A percentile compares a stretch with the other conserved stretches of the same genome.
phyloP scores from a whole-genome alignment of 2,113 vertebrate genomes.

The Actenoides hombroni region DNA sequence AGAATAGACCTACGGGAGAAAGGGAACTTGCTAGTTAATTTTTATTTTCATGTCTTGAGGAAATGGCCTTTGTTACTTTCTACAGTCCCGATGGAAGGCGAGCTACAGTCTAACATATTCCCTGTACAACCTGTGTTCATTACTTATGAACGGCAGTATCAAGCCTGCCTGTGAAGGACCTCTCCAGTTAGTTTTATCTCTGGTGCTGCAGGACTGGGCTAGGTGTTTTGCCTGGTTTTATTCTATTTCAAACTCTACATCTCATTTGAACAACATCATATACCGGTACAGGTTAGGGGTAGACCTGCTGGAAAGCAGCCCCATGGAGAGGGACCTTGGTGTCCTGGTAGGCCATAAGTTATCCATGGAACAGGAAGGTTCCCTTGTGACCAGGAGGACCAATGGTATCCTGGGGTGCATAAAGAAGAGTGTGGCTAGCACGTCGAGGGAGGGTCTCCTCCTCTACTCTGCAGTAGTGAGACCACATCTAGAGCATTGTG shows the following conservation, averaged over 20 bases:
- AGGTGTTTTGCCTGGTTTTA: neutral
- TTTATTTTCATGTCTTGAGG: neutral
- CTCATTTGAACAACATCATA: neutral
- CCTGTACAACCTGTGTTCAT: neutral
- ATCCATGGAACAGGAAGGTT: too few relatives aligned
- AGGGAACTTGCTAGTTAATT: neutral
- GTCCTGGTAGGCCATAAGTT: too few relatives aligned
- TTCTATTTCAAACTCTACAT: neutral
- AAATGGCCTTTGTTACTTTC: neutral
- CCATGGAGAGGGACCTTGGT: too few relatives aligned
- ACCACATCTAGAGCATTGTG: too few relatives aligned
- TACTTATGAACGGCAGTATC: accelerated
- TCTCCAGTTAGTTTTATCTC: neutral
- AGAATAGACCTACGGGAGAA: neutral
- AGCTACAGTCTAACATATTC: neutral
- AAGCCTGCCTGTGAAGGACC: neutral
- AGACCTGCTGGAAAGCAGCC: too few relatives aligned
- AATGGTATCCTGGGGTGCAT: too few relatives aligned
- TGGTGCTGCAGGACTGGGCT: neutral
- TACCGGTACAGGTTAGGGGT: too few relatives aligned
- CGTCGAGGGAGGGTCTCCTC: too few relatives aligned
- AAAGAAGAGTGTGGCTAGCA: too few relatives aligned
- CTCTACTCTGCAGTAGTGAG: too few relatives aligned
- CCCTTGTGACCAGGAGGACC: too few relatives aligned
- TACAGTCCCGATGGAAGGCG: neutral